These are phyloP conservation scores for Ctenicera cuprea DNA, from an alignment of 2,888 invertebrate genomes.

Conservation along the genomic window DNA sequence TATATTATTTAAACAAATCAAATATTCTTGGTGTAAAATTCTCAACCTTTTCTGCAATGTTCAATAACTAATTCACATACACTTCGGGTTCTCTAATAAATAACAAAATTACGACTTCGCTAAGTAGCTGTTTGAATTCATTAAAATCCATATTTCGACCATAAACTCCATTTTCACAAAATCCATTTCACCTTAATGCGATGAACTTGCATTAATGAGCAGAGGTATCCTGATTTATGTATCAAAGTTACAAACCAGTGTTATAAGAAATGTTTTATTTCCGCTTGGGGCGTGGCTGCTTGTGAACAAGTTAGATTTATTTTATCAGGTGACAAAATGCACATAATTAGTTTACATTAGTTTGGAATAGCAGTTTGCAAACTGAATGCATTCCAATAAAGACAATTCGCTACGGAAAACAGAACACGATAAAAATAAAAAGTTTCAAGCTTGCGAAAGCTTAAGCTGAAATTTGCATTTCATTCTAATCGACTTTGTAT, in stretches of 20 bases:
- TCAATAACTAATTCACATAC: not conserved
- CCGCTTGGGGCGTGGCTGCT: slow-evolving; percentile 50
- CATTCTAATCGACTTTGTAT: slow-evolving; percentile 47
- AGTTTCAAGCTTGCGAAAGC: slow-evolving; percentile 29
- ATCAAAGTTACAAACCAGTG: slow-evolving; percentile 51
- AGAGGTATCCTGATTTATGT: slow-evolving; percentile 60
- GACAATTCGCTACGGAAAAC: slow-evolving; percentile 46
- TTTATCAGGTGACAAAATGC: slow-evolving; percentile 66
- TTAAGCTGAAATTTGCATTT: slow-evolving; percentile 49
- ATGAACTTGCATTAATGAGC: slow-evolving; percentile 55
- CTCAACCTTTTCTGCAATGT: not conserved
- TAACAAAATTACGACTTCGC: not conserved
- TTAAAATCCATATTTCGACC: slow-evolving; percentile 14
- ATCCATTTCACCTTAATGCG: slow-evolving; percentile 33
- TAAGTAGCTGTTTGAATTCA: not conserved
- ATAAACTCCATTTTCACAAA: slow-evolving; percentile 29
- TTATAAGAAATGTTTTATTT: slow-evolving; percentile 52
- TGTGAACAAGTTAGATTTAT: slow-evolving; percentile 62
- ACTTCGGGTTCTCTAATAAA: not conserved
- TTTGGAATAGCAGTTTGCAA: slow-evolving; percentile 55
- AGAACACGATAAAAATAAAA: slow-evolving; percentile 45
- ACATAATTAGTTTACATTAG: slow-evolving; percentile 66
- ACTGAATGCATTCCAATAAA: slow-evolving; percentile 51
- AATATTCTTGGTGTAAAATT: too few species aligned
- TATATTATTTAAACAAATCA: too few species aligned